phyloP scores from a whole-genome alignment of 2,797 vertebrate species.

The Tadarida brasiliensis region DNA sequence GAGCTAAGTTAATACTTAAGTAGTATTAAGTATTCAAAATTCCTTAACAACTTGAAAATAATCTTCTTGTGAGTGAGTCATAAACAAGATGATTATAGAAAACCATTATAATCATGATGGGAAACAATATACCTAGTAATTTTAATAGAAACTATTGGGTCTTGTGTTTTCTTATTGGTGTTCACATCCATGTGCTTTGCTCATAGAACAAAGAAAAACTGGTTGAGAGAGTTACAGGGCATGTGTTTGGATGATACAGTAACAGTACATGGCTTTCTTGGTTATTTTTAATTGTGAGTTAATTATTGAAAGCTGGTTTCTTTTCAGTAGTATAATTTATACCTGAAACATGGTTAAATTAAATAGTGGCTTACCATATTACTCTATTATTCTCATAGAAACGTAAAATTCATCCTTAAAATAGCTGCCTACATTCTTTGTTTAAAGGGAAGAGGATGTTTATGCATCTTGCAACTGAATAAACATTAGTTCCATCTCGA shows the following conservation, averaged over 20 bases:
- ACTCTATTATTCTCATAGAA: conserved; percentile 43
- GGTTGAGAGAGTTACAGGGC: not conserved
- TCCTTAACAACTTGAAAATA: conserved; percentile 65
- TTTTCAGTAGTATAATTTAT: conserved; percentile 27
- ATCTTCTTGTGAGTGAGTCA: conserved; percentile 8
- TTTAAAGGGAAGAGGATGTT: conserved; percentile 74
- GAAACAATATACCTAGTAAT: conserved; percentile 29
- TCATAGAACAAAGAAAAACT: conserved; percentile 19
- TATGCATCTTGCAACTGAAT: conserved; percentile 62
- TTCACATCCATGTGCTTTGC: not conserved
- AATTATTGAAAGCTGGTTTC: conserved; percentile 47
- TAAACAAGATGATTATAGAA: conserved; percentile 53
- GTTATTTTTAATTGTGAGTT: conserved; percentile 15
- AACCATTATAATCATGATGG: not conserved
- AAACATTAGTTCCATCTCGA: conserved; percentile 71
- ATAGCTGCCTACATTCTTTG: conserved; percentile 56
- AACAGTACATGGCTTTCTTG: not conserved
- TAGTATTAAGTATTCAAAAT: not conserved
- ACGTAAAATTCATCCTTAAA: conserved; percentile 17
- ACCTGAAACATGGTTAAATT: conserved; percentile 43
- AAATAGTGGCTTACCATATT: conserved; percentile 31
- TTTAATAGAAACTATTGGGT: not conserved
- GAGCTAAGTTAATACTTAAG: no score
- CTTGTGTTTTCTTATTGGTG: not conserved
- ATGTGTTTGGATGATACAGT: not conserved